Base-by-base conservation (phyloP, 2,888 invertebrate genomes). In the Metacarcinus magister region DNA sequence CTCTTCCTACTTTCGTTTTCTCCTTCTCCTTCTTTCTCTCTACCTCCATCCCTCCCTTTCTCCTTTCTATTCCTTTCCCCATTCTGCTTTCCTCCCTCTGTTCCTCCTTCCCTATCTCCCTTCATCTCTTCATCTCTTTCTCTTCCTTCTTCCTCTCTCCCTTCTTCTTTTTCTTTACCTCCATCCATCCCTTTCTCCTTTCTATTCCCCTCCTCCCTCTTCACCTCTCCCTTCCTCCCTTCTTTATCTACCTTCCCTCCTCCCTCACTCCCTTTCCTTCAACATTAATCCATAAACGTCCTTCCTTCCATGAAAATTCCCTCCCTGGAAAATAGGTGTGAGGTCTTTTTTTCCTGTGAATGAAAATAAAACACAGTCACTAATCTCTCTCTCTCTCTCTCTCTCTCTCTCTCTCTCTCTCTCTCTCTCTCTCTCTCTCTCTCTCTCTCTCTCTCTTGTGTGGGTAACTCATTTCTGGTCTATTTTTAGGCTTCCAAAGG, bases 381-480 rank as follows among this genome's bases (percentile, higher is more conserved):
- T 60, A 60, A 60, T n/a, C n/a, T n/a, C n/a, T n/a, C n/a, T 48
- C 60, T 60, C 60, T 60, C 60, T 60, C 60, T 60, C 60, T 60
- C 60, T 60, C 60, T 60, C 46, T 60, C 60, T 60, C 60, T 60
- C 60, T 60, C 60, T 60, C 60, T 60, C 60, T 46, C 60, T 60
- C 60, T 60, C 60, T 60, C 60, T 60, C 60, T 60, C 60, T 60
- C 60, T 60, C 60, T 60, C 60, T 60, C 60, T 60, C 60, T 60
- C 60, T 60, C 60, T 60, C 60, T 60, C 60, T 60, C 60, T 60
- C 60, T 10, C 19, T 60, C 10, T 60, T 16, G 2, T 16, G 19
- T 10, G 46, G 4, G 5, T 46, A 13, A 60, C n/a, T n/a, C n/a
- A n/a, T n/a, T n/a, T n/a, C n/a, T n/a, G n/a, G n/a, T n/a, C n/a